These are phyloP conservation scores for Leptodactylus fallax DNA, from an alignment of 2,797 vertebrate species.

Conservation along the genomic window DNA sequence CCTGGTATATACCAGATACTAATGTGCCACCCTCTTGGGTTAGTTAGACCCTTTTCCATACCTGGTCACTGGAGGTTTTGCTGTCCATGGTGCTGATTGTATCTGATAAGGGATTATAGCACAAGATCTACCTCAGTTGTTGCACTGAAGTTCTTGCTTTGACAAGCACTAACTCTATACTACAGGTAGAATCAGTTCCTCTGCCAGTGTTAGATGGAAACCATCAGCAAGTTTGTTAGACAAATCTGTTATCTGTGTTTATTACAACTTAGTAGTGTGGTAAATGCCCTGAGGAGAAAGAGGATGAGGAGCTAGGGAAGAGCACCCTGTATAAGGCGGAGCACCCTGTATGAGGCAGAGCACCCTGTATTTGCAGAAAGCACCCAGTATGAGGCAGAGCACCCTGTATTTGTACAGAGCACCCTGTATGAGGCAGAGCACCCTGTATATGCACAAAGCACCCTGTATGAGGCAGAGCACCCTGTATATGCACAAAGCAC, in stretches of 20 bases:
- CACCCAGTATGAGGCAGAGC: background rate
- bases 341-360: background rate
- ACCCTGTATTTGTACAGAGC: too few relatives aligned
- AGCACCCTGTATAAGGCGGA: background rate
- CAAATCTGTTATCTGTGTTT: background rate
- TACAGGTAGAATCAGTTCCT: too few relatives aligned
- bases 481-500: background rate
- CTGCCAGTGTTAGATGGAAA: too few relatives aligned
- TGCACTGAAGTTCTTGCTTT: too few relatives aligned
- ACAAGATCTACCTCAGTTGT: too few relatives aligned
- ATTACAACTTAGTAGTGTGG: background rate
- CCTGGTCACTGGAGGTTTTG: background rate
- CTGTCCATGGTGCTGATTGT: constrained; percentile 18
- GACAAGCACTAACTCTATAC: too few relatives aligned
- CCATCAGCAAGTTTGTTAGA: background rate
- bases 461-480: background rate
- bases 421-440: too few relatives aligned
- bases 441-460: too few relatives aligned
- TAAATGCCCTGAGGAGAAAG: background rate
- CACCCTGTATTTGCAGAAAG: background rate
- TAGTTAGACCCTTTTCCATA: too few relatives aligned
- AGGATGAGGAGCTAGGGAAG: background rate
- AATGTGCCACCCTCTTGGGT: too few relatives aligned
- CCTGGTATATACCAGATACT: too few relatives aligned
- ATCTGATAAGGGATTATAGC: too few relatives aligned